Conservation (phyloP, 2,797 vertebrate species). For the Enteromius mattozi region DNA sequence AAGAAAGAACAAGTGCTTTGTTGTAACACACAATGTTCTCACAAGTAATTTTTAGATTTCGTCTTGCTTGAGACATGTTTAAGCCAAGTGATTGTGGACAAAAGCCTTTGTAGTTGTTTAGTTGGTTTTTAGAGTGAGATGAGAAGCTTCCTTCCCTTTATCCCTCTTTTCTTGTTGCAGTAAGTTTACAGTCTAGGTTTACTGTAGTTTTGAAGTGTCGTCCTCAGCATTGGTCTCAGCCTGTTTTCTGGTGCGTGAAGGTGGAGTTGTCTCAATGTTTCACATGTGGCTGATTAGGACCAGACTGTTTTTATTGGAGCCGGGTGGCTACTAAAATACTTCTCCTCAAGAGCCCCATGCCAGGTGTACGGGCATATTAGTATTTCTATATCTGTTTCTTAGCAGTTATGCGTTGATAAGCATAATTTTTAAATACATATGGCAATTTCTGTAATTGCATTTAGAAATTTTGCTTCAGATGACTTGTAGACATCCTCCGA, state of each 20-base stretch:
- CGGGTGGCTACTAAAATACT: constrained; percentile 21
- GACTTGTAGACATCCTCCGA: not conserved
- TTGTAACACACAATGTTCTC: constrained; percentile 11
- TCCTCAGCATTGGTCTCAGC: not conserved
- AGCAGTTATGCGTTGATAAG: not conserved
- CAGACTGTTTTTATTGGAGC: constrained; percentile 41
- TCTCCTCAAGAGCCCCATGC: not conserved
- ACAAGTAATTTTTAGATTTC: constrained; percentile 20
- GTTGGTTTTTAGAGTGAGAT: not conserved
- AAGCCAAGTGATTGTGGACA: not conserved
- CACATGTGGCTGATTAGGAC: constrained; percentile 11
- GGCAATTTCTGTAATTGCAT: not conserved
- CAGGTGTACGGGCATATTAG: constrained; percentile 1
- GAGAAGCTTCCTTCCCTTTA: not conserved
- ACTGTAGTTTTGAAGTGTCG: not conserved
- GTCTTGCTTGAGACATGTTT: not conserved
- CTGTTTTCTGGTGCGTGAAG: not conserved
- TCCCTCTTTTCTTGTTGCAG: not conserved
- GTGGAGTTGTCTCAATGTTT: not conserved
- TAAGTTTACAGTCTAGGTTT: not conserved
- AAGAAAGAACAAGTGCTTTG: constrained; percentile 35
- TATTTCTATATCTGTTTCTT: not conserved
- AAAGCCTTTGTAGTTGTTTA: not conserved
- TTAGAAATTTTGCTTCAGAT: not conserved
- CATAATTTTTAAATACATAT: not conserved